These are phyloP conservation scores for Folsomia candida DNA, from an alignment of 2,888 invertebrate genomes.

Conservation along the genomic window DNA sequence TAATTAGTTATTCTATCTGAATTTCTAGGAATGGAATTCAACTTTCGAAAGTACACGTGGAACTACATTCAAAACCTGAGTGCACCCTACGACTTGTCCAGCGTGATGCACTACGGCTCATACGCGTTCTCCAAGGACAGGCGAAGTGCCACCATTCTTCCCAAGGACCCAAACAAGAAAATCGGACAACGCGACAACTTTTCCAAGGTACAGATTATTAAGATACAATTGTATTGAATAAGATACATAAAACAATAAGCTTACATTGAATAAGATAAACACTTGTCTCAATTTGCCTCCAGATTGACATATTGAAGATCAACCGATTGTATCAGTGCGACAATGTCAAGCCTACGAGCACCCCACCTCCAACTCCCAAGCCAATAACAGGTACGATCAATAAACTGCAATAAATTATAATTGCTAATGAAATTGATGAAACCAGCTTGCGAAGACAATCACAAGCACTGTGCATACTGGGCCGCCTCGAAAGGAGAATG, in stretches of 20 bases:
- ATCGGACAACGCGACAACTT: constrained; percentile 54
- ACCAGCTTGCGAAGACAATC: constrained; percentile 50
- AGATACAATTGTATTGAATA: too few relatives aligned
- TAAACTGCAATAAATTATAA: background rate
- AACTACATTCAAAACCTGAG: constrained; percentile 52
- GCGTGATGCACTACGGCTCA: constrained; percentile 55
- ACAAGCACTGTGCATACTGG: constrained; percentile 52
- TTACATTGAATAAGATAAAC: background rate
- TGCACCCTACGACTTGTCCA: constrained; percentile 52
- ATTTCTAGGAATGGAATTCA: constrained; percentile 52
- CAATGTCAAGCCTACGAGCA: background rate
- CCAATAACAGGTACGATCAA: constrained; percentile 11
- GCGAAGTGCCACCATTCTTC: constrained; percentile 53
- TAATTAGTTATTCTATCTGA: background rate
- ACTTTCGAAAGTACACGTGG: constrained; percentile 53
- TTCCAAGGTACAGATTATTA: constrained; percentile 48
- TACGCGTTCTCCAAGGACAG: constrained; percentile 53
- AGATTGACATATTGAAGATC: constrained; percentile 52
- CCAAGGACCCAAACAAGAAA: constrained; percentile 50
- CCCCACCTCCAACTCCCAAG: constrained; percentile 10
- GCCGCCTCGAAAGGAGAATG: constrained; percentile 51
- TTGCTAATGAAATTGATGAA: background rate
- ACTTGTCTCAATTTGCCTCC: constrained; percentile 13
- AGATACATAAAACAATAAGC: background rate
- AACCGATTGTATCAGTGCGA: constrained; percentile 52